phyloP scores from a whole-genome alignment of 1,140 invertebrate genomes.

The Zaprionus tsacasi region DNA sequence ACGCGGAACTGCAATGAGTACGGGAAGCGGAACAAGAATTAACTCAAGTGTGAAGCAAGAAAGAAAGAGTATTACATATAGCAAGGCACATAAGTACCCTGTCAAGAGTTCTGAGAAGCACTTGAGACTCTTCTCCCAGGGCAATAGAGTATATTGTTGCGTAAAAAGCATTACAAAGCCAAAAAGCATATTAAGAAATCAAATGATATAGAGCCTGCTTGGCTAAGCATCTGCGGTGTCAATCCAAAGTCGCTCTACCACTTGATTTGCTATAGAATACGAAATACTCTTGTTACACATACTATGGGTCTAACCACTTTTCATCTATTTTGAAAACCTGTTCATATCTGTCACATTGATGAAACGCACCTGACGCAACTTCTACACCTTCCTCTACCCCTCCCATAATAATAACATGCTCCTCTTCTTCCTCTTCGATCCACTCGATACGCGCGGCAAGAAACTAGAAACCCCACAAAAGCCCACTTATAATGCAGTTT shows the following conservation, averaged over 20 bases:
- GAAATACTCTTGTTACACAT: not conserved
- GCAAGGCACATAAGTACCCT: not conserved
- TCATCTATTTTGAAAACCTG: slow-evolving; percentile 12
- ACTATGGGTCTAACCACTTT: not conserved
- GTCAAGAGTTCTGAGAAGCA: not conserved
- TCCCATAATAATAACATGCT: not conserved
- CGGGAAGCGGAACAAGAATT: not conserved
- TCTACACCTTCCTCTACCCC: not conserved
- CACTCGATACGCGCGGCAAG: not conserved
- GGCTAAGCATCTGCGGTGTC: not conserved
- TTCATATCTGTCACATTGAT: slow-evolving; percentile 64
- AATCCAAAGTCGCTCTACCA: too few species aligned
- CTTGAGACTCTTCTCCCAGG: not conserved
- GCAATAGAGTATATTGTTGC: not conserved
- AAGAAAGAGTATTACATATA: not conserved
- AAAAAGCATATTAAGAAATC: not conserved
- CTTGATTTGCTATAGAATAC: too few species aligned
- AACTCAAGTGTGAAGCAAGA: not conserved
- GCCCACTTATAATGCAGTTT: slow-evolving; percentile 64
- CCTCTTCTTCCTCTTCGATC: not conserved
- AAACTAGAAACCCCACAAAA: slow-evolving; percentile 26
- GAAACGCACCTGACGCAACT: slow-evolving; percentile 53
- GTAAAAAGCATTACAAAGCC: not conserved
- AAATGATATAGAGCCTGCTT: not conserved
- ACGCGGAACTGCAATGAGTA: slow-evolving; percentile 88